These are phyloP conservation scores for Solen grandis DNA, from an alignment of 1,140 invertebrate species.

Conservation along the genomic window DNA sequence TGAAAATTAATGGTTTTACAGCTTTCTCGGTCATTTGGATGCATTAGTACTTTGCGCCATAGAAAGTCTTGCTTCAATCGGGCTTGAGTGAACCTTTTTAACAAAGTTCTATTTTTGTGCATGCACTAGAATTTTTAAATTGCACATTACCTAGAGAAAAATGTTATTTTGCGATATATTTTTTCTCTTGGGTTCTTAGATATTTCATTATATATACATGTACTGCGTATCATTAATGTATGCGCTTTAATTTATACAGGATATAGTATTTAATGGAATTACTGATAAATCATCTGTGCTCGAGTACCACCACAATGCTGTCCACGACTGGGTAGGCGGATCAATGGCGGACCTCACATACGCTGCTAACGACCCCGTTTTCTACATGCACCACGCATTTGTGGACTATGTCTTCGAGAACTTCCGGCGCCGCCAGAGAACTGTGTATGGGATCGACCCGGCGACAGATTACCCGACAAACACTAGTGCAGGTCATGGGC, in stretches of 20 bases:
- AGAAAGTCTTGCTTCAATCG: no score
- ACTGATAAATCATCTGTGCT: no score
- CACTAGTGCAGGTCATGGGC: not conserved
- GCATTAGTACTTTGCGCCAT: no score
- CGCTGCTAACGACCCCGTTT: conserved; percentile 10
- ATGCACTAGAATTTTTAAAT: no score
- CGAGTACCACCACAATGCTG: not conserved
- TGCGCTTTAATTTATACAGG: not conserved
- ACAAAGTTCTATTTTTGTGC: no score
- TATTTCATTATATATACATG: no score
- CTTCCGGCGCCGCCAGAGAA: not conserved
- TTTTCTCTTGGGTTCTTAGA: no score
- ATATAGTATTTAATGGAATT: not conserved
- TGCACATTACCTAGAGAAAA: no score
- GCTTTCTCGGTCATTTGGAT: no score
- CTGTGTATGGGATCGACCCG: not conserved
- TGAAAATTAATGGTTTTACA: no score
- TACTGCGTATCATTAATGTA: not conserved
- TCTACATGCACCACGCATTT: conserved; percentile 17
- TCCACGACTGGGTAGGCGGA: not conserved
- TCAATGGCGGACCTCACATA: not conserved
- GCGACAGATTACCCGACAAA: not conserved
- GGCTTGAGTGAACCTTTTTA: no score
- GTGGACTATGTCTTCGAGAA: conserved; percentile 4
- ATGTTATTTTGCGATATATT: no score